Percentiles rank a stretch among this genome's conserved stretches.
Conservation (phyloP, 2,888 invertebrate species). For the Scrobipalpa costella region DNA sequence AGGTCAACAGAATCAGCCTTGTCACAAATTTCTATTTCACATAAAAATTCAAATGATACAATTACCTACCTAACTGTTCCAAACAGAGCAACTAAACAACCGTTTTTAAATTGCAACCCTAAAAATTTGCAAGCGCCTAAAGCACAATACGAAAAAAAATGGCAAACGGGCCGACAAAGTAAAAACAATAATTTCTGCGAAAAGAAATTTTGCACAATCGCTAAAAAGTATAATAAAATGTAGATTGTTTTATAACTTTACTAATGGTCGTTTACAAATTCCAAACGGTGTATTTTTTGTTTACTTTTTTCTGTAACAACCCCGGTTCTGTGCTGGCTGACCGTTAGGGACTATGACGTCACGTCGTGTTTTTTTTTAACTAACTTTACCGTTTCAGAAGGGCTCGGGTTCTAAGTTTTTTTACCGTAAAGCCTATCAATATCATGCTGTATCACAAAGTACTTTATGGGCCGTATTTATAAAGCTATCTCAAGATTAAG, state of each 20-base stretch:
- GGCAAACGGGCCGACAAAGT: constrained; percentile 40
- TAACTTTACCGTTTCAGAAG: constrained; percentile 17
- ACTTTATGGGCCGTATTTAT: too few relatives aligned
- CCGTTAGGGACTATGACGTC: constrained; percentile 60
- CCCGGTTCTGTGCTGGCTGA: constrained; percentile 32
- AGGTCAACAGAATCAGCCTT: too few relatives aligned
- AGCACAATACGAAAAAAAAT: constrained; percentile 35
- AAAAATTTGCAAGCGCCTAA: constrained; percentile 31
- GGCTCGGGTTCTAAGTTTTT: neutral
- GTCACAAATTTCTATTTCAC: too few relatives aligned
- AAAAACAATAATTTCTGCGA: constrained; percentile 53
- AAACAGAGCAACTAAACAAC: neutral
- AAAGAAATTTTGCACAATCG: constrained; percentile 72
- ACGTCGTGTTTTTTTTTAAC: constrained; percentile 27
- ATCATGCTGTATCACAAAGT: too few relatives aligned
- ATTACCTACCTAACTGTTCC: neutral
- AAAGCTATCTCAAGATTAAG: too few relatives aligned
- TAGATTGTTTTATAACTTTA: constrained; percentile 47
- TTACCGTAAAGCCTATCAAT: neutral
- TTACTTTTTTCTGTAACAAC: constrained; percentile 38
- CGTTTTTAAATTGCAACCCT: constrained; percentile 46
- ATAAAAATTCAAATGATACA: neutral
- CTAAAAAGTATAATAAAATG: constrained; percentile 37
- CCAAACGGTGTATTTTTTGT: constrained; percentile 23
- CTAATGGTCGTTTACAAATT: constrained; percentile 37